Conservation (phyloP, 2,888 invertebrate genomes). For the Strigamia transsilvanica region DNA sequence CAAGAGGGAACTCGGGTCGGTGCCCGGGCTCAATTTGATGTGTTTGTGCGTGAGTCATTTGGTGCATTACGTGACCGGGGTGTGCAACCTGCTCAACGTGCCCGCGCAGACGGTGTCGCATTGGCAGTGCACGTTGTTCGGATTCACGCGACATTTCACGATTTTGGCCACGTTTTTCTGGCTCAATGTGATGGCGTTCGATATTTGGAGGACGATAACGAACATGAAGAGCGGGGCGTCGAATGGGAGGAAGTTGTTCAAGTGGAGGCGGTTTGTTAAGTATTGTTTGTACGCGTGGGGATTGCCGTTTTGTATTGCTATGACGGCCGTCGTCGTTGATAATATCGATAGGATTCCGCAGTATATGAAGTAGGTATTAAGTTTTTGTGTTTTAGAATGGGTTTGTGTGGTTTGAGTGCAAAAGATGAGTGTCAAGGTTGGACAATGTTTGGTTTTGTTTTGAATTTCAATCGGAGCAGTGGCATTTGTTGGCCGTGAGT, state of each 20-base stretch:
- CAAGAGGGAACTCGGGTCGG: not conserved
- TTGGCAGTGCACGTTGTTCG: slow-evolving; percentile 41
- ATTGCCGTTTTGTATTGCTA: not conserved
- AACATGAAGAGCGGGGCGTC: not conserved
- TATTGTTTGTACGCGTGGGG: slow-evolving; percentile 46
- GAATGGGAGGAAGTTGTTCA: not conserved
- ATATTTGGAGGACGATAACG: slow-evolving; percentile 50
- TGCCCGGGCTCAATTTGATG: slow-evolving; percentile 21
- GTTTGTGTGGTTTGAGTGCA: not conserved
- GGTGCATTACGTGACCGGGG: slow-evolving; percentile 24
- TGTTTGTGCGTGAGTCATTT: slow-evolving; percentile 36
- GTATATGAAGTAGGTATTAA: slow-evolving; percentile 18
- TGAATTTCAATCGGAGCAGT: too few relatives aligned
- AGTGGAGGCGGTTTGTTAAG: slow-evolving; percentile 44
- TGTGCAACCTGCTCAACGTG: slow-evolving; percentile 14
- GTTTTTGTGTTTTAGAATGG: too few relatives aligned
- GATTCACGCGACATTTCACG: slow-evolving; percentile 22
- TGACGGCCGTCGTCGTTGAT: slow-evolving; percentile 10
- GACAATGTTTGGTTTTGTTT: too few relatives aligned
- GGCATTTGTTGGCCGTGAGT: too few relatives aligned
- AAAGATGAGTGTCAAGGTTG: too few relatives aligned
- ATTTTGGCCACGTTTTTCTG: slow-evolving; percentile 50
- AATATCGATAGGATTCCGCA: slow-evolving; percentile 20
- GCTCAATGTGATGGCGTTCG: slow-evolving; percentile 51
- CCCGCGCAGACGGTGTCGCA: not conserved